Evolutionary conservation across 30 jellyfish, hydroid and myxozoan genomes (phyloP).

Genomic region (Chrysaora quinquecirrha): DNA sequence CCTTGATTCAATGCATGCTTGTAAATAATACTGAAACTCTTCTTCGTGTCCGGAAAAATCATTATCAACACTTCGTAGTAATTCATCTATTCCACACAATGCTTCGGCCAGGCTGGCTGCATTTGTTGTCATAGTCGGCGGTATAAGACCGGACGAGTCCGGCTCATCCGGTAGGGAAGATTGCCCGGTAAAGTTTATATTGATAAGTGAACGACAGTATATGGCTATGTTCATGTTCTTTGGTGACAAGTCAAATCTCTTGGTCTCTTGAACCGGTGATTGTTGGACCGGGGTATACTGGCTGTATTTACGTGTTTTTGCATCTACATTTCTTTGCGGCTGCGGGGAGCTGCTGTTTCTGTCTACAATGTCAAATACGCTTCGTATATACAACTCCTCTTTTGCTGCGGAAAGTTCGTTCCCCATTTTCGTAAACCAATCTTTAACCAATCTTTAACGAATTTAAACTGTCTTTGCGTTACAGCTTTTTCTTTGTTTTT

Average conservation of each 20-base stretch:
- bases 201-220: constrained; percentile 72
- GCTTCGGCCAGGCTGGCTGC: constrained; percentile 47
- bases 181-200: constrained; percentile 70
- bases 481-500: no score
- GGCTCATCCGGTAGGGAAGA: neutral
- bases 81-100: constrained; percentile 54
- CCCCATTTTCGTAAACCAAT: neutral
- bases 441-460: no score
- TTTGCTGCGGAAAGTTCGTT: neutral
- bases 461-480: no score
- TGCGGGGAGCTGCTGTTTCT: neutral
- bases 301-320: neutral
- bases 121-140: constrained; percentile 39
- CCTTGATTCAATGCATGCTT: constrained; percentile 66
- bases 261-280: neutral
- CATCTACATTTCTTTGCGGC: neutral
- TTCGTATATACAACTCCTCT: neutral
- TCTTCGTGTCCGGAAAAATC: constrained; percentile 94
- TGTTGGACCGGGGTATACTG: neutral
- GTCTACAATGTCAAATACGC: neutral
- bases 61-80: constrained; percentile 69
- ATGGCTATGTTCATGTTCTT: constrained; percentile 60
- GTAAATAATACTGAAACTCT: constrained; percentile 65
- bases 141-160: constrained; percentile 27
- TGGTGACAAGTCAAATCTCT: constrained; percentile 73